These are phyloP conservation scores for Myathropa florea DNA, from an alignment of 2,888 invertebrate species.

Conservation along the genomic window DNA sequence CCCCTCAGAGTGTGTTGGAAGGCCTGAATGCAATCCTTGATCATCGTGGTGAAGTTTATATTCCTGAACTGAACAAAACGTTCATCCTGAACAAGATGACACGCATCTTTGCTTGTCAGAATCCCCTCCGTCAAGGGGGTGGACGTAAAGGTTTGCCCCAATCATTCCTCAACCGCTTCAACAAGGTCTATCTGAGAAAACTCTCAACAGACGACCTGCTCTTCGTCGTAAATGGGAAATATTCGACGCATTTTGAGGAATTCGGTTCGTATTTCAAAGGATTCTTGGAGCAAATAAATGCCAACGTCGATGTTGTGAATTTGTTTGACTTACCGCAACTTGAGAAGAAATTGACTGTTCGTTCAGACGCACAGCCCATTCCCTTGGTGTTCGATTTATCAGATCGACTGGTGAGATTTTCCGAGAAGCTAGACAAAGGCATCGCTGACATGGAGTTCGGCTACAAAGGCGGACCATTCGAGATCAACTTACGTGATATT, in stretches of 20 bases:
- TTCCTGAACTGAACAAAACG: conserved; percentile 95
- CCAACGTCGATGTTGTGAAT: conserved; percentile 8
- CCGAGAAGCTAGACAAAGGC: conserved; percentile 85
- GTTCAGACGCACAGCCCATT: conserved; percentile 1
- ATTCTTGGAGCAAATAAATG: conserved; percentile 64
- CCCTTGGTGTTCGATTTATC: conserved; percentile 82
- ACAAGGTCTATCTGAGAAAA: conserved; percentile 89
- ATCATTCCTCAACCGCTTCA: conserved; percentile 98
- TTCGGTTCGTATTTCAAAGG: conserved; percentile 72
- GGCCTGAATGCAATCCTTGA: conserved; percentile 99
- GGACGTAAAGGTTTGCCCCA: conserved; percentile 96
- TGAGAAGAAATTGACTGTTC: conserved; percentile 9
- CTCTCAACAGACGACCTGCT: conserved; percentile 85
- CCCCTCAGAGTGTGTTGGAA: conserved; percentile 98
- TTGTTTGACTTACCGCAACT: conserved; percentile 51
- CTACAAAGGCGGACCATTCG: conserved; percentile 94
- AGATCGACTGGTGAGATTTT: conserved; percentile 89
- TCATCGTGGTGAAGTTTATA: conserved; percentile 96
- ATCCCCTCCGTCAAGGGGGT: conserved; percentile 97
- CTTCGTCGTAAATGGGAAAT: conserved; percentile 78
- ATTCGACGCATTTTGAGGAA: conserved; percentile 74
- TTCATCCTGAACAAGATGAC: conserved; percentile 90
- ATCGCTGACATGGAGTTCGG: conserved; percentile 88
- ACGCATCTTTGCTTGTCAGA: conserved; percentile 97
- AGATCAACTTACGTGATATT: conserved; percentile 97